Evolutionary conservation across 2,113 vertebrate genomes (phyloP), one percentile per base, ranked within the genome.

Genomic region (Bufo bufo): DNA sequence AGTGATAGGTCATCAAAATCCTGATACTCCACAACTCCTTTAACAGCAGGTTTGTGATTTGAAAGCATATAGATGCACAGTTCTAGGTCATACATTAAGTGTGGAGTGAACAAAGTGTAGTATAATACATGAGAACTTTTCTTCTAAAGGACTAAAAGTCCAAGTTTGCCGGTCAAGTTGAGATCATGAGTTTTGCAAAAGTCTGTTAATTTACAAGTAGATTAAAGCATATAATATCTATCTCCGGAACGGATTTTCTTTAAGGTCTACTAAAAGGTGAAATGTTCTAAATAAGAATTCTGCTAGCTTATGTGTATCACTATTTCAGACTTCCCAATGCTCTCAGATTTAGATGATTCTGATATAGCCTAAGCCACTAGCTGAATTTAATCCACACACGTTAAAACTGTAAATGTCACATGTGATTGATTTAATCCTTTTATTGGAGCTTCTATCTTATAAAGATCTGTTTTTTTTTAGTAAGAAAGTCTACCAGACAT

Each of bases 401-500:
- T 69, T 84, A 69, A 66, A 84, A 71, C 82, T 69, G 63, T 84
- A 84, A 84, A 84, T 84, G 82, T 84, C 82, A 84, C 82, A 49
- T 47, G 33, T 71, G 82, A 84, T 84, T 84, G 82, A 84, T 84
- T 69, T 69, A 84, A 69, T 69, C 63, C 82, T 66, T 65, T 84
- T 84, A 84, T 84, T 84, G 82, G 63, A 52, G 71, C 82, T 84
- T 84, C 82, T 84, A 84, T 84, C 82, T 71, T 71, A 84, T 54
- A 71, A 84, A 69, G 63, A 71, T 84, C 82, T 84, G n/a, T 12
- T 71, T 54, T 12, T 71, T 54, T 69, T 20, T 23, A 63, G 58
- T 16, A 49, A 84, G n/a, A 71, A 52, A 69, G n/a, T 84, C 47
- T 52, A 69, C 13, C 12, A 84, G n/a, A 84, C 7, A 23, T 52